Evolutionary conservation across 2,888 invertebrate species (phyloP).

Genomic region (Trichopoda pennipes): DNA sequence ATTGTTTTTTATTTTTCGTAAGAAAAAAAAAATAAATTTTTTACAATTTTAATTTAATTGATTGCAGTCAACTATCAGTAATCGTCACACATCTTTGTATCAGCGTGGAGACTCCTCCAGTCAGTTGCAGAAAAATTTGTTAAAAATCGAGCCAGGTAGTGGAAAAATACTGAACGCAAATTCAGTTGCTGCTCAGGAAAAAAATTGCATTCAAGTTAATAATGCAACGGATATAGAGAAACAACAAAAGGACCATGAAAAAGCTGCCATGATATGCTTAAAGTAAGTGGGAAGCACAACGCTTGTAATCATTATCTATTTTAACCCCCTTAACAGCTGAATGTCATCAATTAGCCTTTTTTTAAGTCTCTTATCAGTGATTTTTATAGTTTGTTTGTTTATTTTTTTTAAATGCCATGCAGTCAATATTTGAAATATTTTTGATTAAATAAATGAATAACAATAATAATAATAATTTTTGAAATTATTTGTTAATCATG

Average conservation of each 20-base stretch:
- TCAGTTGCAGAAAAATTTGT: conserved; percentile 74
- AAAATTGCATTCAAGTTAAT: conserved; percentile 59
- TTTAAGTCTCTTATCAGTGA: no score
- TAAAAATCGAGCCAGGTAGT: conserved; percentile 64
- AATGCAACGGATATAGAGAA: conserved; percentile 53
- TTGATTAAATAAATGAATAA: no score
- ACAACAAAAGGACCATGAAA: conserved; percentile 51
- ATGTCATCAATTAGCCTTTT: no score
- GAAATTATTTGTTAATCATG: no score
- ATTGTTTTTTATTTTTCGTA: no score
- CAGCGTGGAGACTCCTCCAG: conserved; percentile 77
- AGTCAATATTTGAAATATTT: no score
- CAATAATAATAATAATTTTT: no score
- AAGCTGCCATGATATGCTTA: conserved; percentile 70
- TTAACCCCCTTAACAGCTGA: no score
- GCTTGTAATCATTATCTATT: neutral
- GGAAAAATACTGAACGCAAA: conserved; percentile 52
- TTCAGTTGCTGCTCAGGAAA: conserved; percentile 20
- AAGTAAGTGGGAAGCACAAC: conserved; percentile 71
- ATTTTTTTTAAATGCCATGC: neutral
- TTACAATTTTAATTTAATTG: neutral
- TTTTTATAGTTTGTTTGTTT: no score
- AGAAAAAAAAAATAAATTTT: no score
- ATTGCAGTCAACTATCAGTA: conserved; percentile 73
- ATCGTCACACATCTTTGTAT: conserved; percentile 78